These are phyloP conservation scores for Athene cunicularia DNA, from an alignment of 2,113 vertebrate genomes.

Conservation along the genomic window DNA sequence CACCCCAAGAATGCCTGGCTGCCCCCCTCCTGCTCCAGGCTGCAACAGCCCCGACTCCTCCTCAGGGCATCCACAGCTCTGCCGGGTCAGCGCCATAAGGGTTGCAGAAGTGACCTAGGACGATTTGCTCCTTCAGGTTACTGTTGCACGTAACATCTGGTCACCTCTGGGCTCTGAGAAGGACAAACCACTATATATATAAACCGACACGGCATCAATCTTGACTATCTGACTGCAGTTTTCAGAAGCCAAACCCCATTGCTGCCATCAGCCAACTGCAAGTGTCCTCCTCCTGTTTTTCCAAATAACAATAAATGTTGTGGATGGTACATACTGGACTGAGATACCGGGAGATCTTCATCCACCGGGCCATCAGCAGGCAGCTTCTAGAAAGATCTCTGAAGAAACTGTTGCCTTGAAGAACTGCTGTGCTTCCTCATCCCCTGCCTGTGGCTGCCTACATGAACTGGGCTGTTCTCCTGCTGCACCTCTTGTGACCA, in stretches of 20 bases:
- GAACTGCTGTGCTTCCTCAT: not conserved
- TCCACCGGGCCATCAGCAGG: not conserved
- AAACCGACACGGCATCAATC: not conserved
- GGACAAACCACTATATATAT: not conserved
- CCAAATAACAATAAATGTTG: no score
- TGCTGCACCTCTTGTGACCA: not conserved
- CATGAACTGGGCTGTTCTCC: not conserved
- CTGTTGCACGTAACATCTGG: not conserved
- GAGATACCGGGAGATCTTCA: not conserved
- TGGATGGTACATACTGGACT: not conserved
- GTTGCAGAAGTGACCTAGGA: not conserved
- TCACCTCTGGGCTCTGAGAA: not conserved
- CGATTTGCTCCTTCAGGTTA: not conserved
- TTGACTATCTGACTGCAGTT: not conserved
- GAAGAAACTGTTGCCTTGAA: not conserved
- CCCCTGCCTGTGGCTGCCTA: not conserved
- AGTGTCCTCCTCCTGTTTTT: not conserved
- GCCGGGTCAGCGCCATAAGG: no score
- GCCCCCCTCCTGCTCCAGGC: not conserved
- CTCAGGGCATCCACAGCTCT: not conserved
- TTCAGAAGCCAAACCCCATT: not conserved
- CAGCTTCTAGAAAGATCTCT: not conserved
- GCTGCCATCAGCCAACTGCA: not conserved
- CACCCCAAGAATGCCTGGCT: not conserved
- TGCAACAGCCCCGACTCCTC: not conserved